A percentile compares a stretch with the other conserved stretches of the same genome.
These are phyloP conservation scores for Cataglyphis hispanica DNA, from an alignment of 1,140 invertebrate genomes.

Conservation along the genomic window DNA sequence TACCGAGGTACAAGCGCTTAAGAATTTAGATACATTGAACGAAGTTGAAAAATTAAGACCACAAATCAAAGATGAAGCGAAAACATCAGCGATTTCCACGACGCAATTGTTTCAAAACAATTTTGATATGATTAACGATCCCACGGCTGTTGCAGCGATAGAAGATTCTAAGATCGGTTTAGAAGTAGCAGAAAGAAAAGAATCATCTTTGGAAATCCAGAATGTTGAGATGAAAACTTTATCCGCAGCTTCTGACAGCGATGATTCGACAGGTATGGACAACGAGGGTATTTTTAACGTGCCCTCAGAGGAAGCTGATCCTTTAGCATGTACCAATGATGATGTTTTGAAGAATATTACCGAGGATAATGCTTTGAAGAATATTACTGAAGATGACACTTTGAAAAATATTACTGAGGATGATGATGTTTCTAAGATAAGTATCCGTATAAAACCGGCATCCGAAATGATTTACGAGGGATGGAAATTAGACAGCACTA, in stretches of 20 bases:
- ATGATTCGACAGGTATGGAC: constrained; percentile 81
- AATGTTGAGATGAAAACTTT: constrained; percentile 65
- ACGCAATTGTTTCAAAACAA: constrained; percentile 44
- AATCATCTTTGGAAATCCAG: constrained; percentile 66
- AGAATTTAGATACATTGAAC: constrained; percentile 33
- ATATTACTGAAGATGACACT: constrained; percentile 67
- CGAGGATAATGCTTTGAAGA: constrained; percentile 62
- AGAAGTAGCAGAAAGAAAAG: constrained; percentile 33
- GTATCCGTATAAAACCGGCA: constrained; percentile 81
- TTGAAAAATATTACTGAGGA: constrained; percentile 59
- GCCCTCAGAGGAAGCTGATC: constrained; percentile 78
- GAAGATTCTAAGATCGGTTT: constrained; percentile 1
- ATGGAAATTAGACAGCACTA: constrained; percentile 80
- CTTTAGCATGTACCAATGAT: constrained; percentile 76
- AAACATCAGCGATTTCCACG: background rate
- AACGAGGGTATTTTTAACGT: constrained; percentile 79
- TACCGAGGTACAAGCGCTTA: constrained; percentile 28
- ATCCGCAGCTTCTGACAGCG: constrained; percentile 70
- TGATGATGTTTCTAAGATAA: constrained; percentile 68
- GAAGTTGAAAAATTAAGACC: constrained; percentile 5
- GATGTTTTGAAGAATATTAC: constrained; percentile 61
- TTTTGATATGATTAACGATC: constrained; percentile 6
- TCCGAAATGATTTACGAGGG: constrained; percentile 80
- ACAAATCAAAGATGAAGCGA: constrained; percentile 16
- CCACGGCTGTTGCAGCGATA: background rate